Evolutionary conservation across 2,888 invertebrate species (phyloP).

Genomic region (Sympetrum striolatum): DNA sequence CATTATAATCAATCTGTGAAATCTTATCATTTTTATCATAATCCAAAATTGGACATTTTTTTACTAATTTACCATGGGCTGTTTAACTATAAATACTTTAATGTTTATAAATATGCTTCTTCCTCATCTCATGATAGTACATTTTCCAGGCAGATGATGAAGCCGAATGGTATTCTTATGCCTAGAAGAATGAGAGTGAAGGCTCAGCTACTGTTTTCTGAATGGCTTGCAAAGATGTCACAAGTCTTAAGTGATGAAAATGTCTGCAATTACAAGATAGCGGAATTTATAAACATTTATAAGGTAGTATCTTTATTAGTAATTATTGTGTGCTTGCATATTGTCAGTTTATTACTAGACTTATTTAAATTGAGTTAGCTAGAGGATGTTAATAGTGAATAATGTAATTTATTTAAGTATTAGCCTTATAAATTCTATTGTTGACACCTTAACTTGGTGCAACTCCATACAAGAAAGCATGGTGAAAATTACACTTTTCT

Average conservation of each 20-base stretch:
- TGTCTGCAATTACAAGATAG: slow-evolving; percentile 64
- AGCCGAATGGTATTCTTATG: slow-evolving; percentile 52
- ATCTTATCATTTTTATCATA: too few relatives aligned
- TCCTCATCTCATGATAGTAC: background rate
- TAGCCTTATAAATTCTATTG: too few relatives aligned
- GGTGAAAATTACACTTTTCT: too few relatives aligned
- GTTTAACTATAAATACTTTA: background rate
- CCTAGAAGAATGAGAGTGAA: slow-evolving; percentile 64
- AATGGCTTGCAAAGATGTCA: slow-evolving; percentile 67
- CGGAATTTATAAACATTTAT: slow-evolving; percentile 66
- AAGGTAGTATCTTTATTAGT: slow-evolving; percentile 58
- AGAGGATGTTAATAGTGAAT: too few relatives aligned
- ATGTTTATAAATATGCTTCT: background rate
- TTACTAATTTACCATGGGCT: background rate
- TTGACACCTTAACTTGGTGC: too few relatives aligned
- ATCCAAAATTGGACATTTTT: too few relatives aligned
- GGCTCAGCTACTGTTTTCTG: slow-evolving; percentile 67
- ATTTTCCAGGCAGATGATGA: slow-evolving; percentile 34
- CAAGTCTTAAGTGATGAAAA: slow-evolving; percentile 64
- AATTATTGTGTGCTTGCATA: background rate
- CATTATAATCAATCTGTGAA: too few relatives aligned
- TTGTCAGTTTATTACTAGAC: background rate
- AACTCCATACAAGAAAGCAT: too few relatives aligned
- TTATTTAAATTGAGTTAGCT: too few relatives aligned
- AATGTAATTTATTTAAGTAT: too few relatives aligned